phyloP scores from a whole-genome alignment of 2,888 invertebrate species.

The Matsumyia berberina region DNA sequence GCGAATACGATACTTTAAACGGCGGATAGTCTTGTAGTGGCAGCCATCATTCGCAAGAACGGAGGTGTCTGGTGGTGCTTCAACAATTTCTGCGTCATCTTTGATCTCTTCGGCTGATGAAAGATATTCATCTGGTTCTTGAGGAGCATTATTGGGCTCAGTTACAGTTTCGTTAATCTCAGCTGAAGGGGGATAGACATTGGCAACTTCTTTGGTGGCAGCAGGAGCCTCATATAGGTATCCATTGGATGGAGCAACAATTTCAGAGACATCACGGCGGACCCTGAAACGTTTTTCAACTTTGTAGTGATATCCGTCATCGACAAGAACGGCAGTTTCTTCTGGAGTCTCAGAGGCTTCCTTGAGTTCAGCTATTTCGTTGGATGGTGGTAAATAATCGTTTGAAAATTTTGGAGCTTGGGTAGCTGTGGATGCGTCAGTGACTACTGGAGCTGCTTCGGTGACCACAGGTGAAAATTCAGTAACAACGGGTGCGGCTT shows the following conservation, averaged over 20 bases:
- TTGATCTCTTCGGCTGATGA: conserved; percentile 28
- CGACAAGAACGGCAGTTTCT: conserved; percentile 41
- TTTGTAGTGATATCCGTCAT: conserved; percentile 61
- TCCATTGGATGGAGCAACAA: conserved; percentile 34
- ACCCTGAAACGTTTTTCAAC: conserved; percentile 33
- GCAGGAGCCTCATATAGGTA: conserved; percentile 43
- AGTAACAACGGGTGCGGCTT: conserved; percentile 5
- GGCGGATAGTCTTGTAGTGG: conserved; percentile 63
- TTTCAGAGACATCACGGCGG: conserved; percentile 63
- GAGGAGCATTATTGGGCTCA: conserved; percentile 3
- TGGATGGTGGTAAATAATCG: conserved; percentile 74
- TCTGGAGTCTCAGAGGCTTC: conserved; percentile 25
- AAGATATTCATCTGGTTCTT: conserved; percentile 71
- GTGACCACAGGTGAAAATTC: conserved; percentile 32
- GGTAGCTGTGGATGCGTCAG: conserved; percentile 27
- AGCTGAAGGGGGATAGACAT: conserved; percentile 31
- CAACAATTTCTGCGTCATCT: conserved; percentile 51
- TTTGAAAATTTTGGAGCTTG: conserved; percentile 56
- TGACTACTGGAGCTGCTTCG: conserved; percentile 17
- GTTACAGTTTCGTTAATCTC: conserved; percentile 27
- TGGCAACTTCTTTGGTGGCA: conserved; percentile 28
- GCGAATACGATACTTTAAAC: conserved; percentile 50
- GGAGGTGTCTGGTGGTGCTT: conserved; percentile 76
- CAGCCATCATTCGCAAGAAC: conserved; percentile 73
- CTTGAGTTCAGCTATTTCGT: conserved; percentile 41